phyloP scores from a whole-genome alignment of 2,797 vertebrate genomes.

The Iguana delicatissima region DNA sequence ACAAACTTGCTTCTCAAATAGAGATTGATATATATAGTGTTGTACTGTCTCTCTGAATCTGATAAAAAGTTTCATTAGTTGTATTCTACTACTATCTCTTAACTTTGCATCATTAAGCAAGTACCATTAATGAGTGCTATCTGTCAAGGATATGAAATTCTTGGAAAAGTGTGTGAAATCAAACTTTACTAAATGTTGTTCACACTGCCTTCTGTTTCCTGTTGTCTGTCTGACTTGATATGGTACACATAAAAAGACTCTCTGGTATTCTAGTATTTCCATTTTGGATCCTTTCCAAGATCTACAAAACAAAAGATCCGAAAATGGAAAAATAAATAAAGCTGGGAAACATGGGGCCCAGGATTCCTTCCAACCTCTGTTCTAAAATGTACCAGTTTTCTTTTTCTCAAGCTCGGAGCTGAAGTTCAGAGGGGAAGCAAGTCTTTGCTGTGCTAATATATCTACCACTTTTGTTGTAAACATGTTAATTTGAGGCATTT shows the following conservation, averaged over 20 bases:
- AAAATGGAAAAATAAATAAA: slow-evolving; percentile 46
- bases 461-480: neutral
- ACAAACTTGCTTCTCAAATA: neutral
- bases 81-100: too few relatives aligned
- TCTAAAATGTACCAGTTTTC: neutral
- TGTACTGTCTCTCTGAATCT: neutral
- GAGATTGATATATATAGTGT: too few relatives aligned
- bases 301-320: slow-evolving; percentile 23
- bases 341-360: neutral
- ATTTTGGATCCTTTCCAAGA: slow-evolving; percentile 30
- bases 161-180: slow-evolving; percentile 14
- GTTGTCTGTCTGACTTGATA: slow-evolving; percentile 1
- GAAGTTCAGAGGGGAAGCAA: neutral
- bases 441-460: neutral
- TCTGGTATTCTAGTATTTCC: slow-evolving; percentile 15
- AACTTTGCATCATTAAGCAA: neutral
- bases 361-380: slow-evolving; percentile 28
- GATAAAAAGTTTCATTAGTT: neutral
- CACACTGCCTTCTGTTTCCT: neutral
- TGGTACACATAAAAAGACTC: neutral
- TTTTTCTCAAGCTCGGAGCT: neutral
- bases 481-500: neutral
- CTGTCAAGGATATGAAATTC: slow-evolving; percentile 1
- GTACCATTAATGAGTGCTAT: neutral
- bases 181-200: neutral